A percentile compares a stretch with the other conserved stretches of the same genome.
Evolutionary conservation across 53 echinoderm and acorn worm species (phyloP).

Genomic region (Temnopleurus reevesii): DNA sequence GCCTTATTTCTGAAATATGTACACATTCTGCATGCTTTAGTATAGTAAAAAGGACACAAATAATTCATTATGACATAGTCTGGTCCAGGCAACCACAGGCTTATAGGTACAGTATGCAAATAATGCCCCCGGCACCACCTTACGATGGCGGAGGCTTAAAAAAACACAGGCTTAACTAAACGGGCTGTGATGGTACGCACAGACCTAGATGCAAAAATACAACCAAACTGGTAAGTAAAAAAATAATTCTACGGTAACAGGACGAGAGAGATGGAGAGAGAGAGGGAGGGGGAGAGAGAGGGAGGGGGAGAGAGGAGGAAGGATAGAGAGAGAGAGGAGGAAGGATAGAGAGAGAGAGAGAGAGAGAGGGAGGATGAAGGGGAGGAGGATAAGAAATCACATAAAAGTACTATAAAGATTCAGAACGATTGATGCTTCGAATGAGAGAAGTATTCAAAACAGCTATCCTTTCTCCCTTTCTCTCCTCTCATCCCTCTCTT

Average conservation of each 20-base stretch:
- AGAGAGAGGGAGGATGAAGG: too few species aligned
- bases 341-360: not conserved
- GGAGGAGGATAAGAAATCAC: not conserved
- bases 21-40: slow-evolving; percentile 62
- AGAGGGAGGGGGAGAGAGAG: slow-evolving; percentile 8
- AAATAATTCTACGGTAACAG: too few species aligned
- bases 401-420: not conserved
- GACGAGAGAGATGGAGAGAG: not conserved
- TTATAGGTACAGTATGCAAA: too few species aligned
- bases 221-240: slow-evolving; percentile 4
- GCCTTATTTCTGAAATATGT: slow-evolving; percentile 57
- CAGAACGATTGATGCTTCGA: slow-evolving; percentile 1
- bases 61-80: slow-evolving; percentile 37
- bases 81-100: slow-evolving; percentile 55
- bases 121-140: too few species aligned
- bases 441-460: not conserved
- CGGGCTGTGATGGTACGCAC: slow-evolving; percentile 37
- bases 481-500: too few species aligned
- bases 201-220: slow-evolving; percentile 39
- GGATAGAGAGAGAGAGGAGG: not conserved
- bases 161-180: slow-evolving; percentile 54
- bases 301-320: not conserved
- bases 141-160: slow-evolving; percentile 22
- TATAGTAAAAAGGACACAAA: slow-evolving; percentile 64
- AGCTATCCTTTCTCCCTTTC: not conserved